Base-by-base conservation (phyloP, 2,797 vertebrate genomes). In the Liparis tanakae region DNA sequence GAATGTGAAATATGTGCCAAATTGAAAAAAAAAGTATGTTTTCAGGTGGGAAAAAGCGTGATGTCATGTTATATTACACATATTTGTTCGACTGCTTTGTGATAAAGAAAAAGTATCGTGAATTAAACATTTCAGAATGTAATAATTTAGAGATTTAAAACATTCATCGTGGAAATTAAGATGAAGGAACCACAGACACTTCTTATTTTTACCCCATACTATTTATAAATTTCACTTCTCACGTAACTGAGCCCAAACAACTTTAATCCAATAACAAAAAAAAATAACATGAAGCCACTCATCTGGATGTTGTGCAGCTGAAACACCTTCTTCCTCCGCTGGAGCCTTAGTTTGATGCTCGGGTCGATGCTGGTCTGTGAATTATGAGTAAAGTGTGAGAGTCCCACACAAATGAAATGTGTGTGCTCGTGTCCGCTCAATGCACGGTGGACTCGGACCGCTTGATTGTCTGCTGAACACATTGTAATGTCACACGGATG, bases 1-100 rank as follows among this genome's bases (percentile, higher is more conserved):
- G 33, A 79, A 76, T 3, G 43, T 72, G 36, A 81, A 84, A 79
- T 62, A 70, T 80, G 90, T 92, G 89, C 89, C 91, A 91, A 88
- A 88, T 70, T 56, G 54, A 46, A 55, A 62, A 41, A 78, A 59
- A 53, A 6, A 6, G 37, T 53, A 3, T n/a, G 37, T 78, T 18
- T 72, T 46, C 44, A 63, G 43, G 25, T 55, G 51, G 70, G 34
- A 55, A 62, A 5, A 0, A 6, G 14, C n/a, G 53, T 58, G 18
- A 62, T 73, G 48, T 62, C 1, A 18, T 6, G 4, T 46, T 77
- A 30, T 55, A 14, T 36, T 50, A 39, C 14, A 61, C 17, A n/a
- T 30, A 65, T 55, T 37, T 67, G 58, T 33, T 13, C 25, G 39
- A 17, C n/a, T 12, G 8, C 17, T 73, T 53, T 76, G 54, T 61